phyloP scores from a whole-genome alignment of 2,888 invertebrate genomes.

The Agrilus biguttatus region DNA sequence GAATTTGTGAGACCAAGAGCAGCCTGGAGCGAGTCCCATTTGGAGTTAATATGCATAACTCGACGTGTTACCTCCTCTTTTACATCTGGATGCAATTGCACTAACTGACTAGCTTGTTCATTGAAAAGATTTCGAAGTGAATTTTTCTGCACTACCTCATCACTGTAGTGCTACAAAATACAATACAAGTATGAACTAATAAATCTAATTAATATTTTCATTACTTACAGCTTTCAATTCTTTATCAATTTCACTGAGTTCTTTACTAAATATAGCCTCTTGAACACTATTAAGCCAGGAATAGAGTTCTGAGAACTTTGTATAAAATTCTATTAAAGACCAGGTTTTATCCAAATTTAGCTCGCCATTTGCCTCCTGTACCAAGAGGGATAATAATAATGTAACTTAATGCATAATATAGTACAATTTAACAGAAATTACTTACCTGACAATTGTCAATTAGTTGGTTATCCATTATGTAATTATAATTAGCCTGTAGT shows the following conservation, averaged over 20 bases:
- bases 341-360: slow-evolving; percentile 53
- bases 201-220: slow-evolving; percentile 1
- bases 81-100: slow-evolving; percentile 43
- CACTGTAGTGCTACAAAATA: slow-evolving; percentile 53
- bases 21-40: slow-evolving; percentile 64
- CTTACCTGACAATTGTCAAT: slow-evolving; percentile 68
- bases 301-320: slow-evolving; percentile 68
- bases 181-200: slow-evolving; percentile 1
- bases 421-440: slow-evolving; percentile 1
- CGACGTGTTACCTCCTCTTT: slow-evolving; percentile 57
- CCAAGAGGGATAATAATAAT: slow-evolving; percentile 4
- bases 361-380: slow-evolving; percentile 66
- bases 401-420: neutral
- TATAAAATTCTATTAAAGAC: slow-evolving; percentile 60
- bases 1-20: slow-evolving; percentile 47
- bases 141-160: slow-evolving; percentile 58
- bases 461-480: slow-evolving; percentile 89
- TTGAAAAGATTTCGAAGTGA: slow-evolving; percentile 59
- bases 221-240: slow-evolving; percentile 49
- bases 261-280: slow-evolving; percentile 61
- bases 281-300: slow-evolving; percentile 69
- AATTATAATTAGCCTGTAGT: slow-evolving; percentile 81
- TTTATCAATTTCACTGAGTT: slow-evolving; percentile 52
- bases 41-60: slow-evolving; percentile 58
- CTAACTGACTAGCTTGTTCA: slow-evolving; percentile 62